Evolutionary conservation across 2,888 invertebrate genomes (phyloP), one percentile per base, ranked within the genome.

Genomic region (Drosophila differens): DNA sequence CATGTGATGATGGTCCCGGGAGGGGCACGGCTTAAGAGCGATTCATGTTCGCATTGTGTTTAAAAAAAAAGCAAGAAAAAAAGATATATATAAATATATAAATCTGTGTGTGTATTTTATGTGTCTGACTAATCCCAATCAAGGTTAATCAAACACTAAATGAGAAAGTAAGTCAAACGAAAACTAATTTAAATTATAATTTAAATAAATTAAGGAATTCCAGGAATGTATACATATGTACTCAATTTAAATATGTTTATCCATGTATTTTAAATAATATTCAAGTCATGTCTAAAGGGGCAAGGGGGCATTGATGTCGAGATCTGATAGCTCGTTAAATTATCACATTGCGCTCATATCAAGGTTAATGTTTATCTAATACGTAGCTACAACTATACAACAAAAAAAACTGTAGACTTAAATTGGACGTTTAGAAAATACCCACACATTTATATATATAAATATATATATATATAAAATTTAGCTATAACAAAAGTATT

Each of bases 1-100:
- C 76, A 79, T 64, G 53, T 79, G 79, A 65, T 55, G 4, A 55
- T 37, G 33, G 39, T 35, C 41, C n/a, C 64, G 12, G 14, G 14
- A 39, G 37, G 32, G 19, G 22, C 25, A 25, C 25, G 25, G 25
- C 25, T 25, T 25, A 25, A 25, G 25, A 25, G 25, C 53, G 39
- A 51, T 52, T 57, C 41, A 58, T 32, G 33, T 62, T 55, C 35
- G 28, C 41, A 57, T 44, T 41, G 14, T 57, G 14, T 41, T 12
- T 33, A 25, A 35, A 32, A 22, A 25, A 22, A 28, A 22, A 30
- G 1, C 14, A 25, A 37, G 14, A 14, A 19, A n/a, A 9, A n/a
- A 4, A 7, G 0, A 9, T 22, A 14, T 44, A 5, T 3, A 44
- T 2, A 14, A 12, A 22, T 6, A 4, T 22, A 12, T 19, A 6